Evolutionary conservation across 2,888 invertebrate genomes (phyloP), one percentile per base, ranked within the genome.

Genomic region (Theretra japonica): DNA sequence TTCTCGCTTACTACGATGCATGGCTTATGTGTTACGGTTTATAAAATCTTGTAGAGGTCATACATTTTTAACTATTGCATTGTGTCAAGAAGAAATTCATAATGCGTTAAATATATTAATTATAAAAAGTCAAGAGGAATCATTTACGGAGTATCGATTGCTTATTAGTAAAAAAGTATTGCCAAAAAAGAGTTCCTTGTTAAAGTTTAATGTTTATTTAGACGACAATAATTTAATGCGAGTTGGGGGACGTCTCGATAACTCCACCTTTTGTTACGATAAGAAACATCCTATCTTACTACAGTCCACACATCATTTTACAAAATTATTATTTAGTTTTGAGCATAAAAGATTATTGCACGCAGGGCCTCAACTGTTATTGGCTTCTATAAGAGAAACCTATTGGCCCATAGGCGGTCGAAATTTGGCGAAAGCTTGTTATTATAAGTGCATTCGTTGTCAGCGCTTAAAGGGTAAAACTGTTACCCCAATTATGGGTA

Each of bases 391-490:
- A 21, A 70, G 72, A 58, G 74, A 74, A 30, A 59, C 17, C 65
- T 75, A 71, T 25, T 75, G 75, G 75, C 75, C 75, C 2, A 72
- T 75, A 2, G 73, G 74, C 28, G 74, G 74, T 68, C 69, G 70
- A 11, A 75, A 77, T 48, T 72, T 79, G 48, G 79, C 79, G 2
- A 79, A 76, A n/a, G 41, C 53, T 2, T 72, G 74, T 68, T 78
- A 73, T 60, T 74, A 56, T 25, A 25, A 73, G 15, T 82, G 80
- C 73, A 53, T 78, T 25, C 58, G 23, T 1, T 25, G 58, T 25
- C 23, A 11, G 8, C 23, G 57, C 21, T 21, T 23, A 4, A 21
- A 21, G 21, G 57, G 57, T 23, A 21, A 21, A 21, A 11, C 7
- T 3, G 23, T 57, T 23, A 19, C 11, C 4, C 21, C 57, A 21